Evolutionary conservation across 2,113 vertebrate genomes (phyloP).

Genomic region (Rhipidura dahli): DNA sequence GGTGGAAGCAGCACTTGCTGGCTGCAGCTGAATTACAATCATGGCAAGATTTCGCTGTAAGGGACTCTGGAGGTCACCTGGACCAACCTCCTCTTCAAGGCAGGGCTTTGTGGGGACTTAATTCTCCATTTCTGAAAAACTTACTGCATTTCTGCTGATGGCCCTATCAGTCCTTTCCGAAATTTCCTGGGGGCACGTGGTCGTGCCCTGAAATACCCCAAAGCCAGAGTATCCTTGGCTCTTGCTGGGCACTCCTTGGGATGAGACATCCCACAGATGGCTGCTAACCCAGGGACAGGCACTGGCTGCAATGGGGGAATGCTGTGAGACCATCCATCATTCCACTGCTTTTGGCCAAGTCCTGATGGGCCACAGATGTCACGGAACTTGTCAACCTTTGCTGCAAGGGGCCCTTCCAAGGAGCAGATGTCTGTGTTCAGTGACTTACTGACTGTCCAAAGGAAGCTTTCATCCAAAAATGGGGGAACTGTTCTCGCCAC

Average conservation of each 20-base stretch:
- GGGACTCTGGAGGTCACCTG: conserved; percentile 9
- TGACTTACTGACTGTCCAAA: background rate
- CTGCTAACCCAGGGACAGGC: background rate
- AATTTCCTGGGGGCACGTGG: background rate
- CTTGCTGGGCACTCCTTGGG: accelerated
- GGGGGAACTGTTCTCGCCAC: background rate
- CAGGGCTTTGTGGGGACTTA: background rate
- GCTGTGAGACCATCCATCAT: background rate
- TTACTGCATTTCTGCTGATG: background rate
- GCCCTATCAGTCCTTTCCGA: background rate
- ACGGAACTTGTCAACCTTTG: conserved; percentile 2
- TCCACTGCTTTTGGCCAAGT: background rate
- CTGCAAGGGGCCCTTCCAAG: background rate
- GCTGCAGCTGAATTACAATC: conserved; percentile 31
- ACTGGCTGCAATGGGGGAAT: background rate
- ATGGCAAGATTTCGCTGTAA: background rate
- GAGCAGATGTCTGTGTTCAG: background rate
- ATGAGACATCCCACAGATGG: background rate
- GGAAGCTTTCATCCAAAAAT: background rate
- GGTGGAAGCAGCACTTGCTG: background rate
- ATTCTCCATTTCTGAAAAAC: background rate
- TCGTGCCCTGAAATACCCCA: background rate
- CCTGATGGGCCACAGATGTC: conserved; percentile 42
- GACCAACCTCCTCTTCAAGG: background rate
- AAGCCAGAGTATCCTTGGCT: accelerated